These are phyloP conservation scores for Phodopus roborovskii DNA, from an alignment of 2,113 vertebrate genomes.

Conservation along the genomic window DNA sequence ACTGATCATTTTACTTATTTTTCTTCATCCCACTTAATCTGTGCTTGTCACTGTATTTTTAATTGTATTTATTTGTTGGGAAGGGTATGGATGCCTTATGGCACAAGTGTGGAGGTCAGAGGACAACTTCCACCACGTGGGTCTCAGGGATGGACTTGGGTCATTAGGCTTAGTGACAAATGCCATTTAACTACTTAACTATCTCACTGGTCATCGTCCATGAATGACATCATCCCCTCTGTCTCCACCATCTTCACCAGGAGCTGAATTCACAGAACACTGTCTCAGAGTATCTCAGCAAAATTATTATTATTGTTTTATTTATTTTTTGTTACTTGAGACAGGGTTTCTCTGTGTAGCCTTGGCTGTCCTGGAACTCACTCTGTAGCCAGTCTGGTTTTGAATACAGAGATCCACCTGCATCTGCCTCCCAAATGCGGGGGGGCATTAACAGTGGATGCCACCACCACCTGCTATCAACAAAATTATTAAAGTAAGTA, in stretches of 20 bases:
- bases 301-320: neutral
- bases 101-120: neutral
- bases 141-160: neutral
- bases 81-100: neutral
- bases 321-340: too few relatives aligned
- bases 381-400: too few relatives aligned
- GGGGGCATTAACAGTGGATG: too few relatives aligned
- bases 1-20: neutral
- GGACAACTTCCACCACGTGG: neutral
- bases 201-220: neutral
- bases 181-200: neutral
- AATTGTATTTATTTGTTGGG: neutral
- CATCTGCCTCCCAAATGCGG: too few relatives aligned
- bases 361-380: neutral
- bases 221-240: neutral
- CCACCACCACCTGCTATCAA: too few relatives aligned
- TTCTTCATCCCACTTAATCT: neutral
- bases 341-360: neutral
- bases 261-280: neutral
- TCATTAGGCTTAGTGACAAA: neutral
- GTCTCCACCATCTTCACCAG: neutral
- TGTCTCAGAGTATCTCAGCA: neutral
- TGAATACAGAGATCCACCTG: too few relatives aligned
- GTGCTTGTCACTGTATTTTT: neutral
- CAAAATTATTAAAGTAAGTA: constrained; percentile 8